Conservation (phyloP, 2,888 invertebrate genomes). For the Diarsia mendica region DNA sequence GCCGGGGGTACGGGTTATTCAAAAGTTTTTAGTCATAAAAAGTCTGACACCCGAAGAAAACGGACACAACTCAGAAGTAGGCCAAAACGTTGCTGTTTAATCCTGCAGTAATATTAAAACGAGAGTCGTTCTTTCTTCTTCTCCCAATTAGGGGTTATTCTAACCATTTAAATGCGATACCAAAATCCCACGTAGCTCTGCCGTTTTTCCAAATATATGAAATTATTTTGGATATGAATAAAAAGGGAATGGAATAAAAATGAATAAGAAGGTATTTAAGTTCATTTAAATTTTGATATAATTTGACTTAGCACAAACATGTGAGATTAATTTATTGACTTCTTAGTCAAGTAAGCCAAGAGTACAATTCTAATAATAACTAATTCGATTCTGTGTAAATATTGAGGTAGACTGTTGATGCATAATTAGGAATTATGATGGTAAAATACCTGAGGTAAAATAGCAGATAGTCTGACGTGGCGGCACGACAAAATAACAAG, state of each 20-base stretch:
- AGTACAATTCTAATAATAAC: slow-evolving; percentile 8
- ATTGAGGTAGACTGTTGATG: slow-evolving; percentile 13
- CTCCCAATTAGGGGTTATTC: too few relatives aligned
- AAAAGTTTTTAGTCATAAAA: too few relatives aligned
- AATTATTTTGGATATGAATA: not conserved
- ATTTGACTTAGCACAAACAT: not conserved
- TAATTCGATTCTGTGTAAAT: not conserved
- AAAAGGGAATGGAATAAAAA: too few relatives aligned
- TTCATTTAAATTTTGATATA: not conserved
- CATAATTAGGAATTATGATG: slow-evolving; percentile 45
- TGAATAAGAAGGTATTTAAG: not conserved
- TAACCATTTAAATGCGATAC: too few relatives aligned
- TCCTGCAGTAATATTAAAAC: too few relatives aligned
- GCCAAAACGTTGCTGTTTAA: too few relatives aligned
- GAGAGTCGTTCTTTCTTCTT: too few relatives aligned
- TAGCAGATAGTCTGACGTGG: slow-evolving; percentile 14
- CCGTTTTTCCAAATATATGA: not conserved
- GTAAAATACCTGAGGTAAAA: slow-evolving; percentile 41
- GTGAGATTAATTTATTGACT: not conserved
- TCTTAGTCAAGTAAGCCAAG: not conserved
- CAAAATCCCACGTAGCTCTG: too few relatives aligned
- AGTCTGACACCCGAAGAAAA: too few relatives aligned
- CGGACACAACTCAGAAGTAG: too few relatives aligned
- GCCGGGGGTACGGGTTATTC: too few relatives aligned
- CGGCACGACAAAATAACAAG: slow-evolving; percentile 14